Evolutionary conservation across 2,797 vertebrate species (phyloP).

Genomic region (Diplodus puntazzo): DNA sequence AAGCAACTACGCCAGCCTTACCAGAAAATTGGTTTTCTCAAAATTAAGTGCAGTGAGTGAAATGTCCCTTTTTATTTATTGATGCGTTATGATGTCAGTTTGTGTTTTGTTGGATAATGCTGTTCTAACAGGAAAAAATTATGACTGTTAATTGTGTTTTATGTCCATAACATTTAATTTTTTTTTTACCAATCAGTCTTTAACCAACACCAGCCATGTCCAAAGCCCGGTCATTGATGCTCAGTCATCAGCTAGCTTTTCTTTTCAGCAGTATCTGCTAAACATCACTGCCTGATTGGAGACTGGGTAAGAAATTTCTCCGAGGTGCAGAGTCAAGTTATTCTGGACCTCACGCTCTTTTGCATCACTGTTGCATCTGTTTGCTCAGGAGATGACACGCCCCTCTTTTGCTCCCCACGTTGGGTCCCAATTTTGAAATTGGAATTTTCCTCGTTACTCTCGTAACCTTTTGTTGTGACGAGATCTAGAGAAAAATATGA

Average conservation of each 20-base stretch:
- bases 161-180: slow-evolving; percentile 55
- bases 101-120: slow-evolving; percentile 51
- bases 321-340: slow-evolving; percentile 15
- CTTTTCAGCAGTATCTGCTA: slow-evolving; percentile 30
- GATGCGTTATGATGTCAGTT: slow-evolving; percentile 61
- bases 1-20: slow-evolving; percentile 79
- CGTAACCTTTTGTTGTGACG: slow-evolving; percentile 10
- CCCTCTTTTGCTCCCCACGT: slow-evolving; percentile 38
- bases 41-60: slow-evolving; percentile 66
- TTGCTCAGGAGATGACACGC: slow-evolving; percentile 38
- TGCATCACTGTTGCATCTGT: slow-evolving; percentile 43
- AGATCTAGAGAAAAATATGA: slow-evolving; percentile 8
- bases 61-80: slow-evolving; percentile 70
- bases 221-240: slow-evolving; percentile 26
- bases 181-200: slow-evolving; percentile 37
- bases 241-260: slow-evolving; percentile 25
- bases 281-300: slow-evolving; percentile 41
- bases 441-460: slow-evolving; percentile 18
- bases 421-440: slow-evolving; percentile 37
- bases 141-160: slow-evolving; percentile 72
- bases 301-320: slow-evolving; percentile 17
- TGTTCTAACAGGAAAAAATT: slow-evolving; percentile 50
- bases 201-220: slow-evolving; percentile 50
- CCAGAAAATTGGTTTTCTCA: slow-evolving; percentile 74
- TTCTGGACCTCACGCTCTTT: slow-evolving; percentile 42